Conservation (phyloP, 2,797 vertebrate genomes). For the Thripadectes ignobilis region DNA sequence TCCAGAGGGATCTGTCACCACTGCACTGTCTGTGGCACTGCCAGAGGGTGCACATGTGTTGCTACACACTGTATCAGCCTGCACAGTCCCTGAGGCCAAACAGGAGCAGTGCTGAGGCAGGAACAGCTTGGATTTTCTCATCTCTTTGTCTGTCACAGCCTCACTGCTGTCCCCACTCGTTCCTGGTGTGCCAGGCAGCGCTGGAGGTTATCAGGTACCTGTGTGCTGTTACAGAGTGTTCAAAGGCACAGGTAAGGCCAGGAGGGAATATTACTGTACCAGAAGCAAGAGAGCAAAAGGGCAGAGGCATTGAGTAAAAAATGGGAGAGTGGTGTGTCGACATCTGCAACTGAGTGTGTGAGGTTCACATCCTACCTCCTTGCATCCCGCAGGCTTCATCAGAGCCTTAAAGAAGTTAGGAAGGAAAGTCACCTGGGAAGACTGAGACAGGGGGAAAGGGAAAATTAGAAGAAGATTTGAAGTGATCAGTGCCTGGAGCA, state of each 20-base stretch:
- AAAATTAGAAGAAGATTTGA: constrained; percentile 28
- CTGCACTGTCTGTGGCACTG: neutral
- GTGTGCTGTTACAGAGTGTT: neutral
- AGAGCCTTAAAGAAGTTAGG: constrained; percentile 45
- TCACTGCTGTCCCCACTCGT: neutral
- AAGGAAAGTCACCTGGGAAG: constrained; percentile 42
- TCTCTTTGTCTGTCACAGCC: neutral
- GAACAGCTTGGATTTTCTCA: neutral
- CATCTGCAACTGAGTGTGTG: neutral
- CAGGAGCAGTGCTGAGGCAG: neutral
- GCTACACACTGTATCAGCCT: neutral
- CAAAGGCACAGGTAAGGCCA: neutral
- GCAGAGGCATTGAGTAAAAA: neutral
- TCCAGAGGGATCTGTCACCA: neutral
- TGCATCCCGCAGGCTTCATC: neutral
- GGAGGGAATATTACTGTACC: neutral
- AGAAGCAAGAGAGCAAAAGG: constrained; percentile 1
- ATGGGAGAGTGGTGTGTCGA: neutral
- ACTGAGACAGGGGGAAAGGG: constrained; percentile 17
- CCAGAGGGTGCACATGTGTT: neutral
- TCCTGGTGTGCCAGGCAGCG: neutral
- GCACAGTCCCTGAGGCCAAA: neutral
- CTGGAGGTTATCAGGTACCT: neutral
- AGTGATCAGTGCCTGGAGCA: neutral
- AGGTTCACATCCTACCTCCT: neutral